These are phyloP conservation scores for Patella ulyssiponensis DNA, from an alignment of 2,888 invertebrate genomes.

Conservation along the genomic window DNA sequence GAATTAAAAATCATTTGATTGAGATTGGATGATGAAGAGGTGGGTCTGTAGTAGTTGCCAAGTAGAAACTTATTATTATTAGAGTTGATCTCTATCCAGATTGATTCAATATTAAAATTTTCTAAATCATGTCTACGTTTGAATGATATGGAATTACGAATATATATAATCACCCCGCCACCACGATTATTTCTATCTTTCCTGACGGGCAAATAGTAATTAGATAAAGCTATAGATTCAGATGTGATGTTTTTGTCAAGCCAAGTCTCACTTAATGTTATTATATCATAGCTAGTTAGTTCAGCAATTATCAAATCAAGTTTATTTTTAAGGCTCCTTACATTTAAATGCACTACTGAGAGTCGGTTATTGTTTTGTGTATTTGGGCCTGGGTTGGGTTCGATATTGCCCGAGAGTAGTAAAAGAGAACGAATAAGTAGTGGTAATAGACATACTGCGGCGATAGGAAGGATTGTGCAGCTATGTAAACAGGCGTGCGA, in stretches of 20 bases:
- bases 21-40: background rate
- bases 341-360: conserved; percentile 5
- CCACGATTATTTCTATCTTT: background rate
- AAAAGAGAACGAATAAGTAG: too few relatives aligned
- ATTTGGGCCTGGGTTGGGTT: conserved; percentile 2
- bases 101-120: background rate
- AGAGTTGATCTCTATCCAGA: background rate
- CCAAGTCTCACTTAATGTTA: background rate
- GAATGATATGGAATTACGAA: background rate
- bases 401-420: background rate
- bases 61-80: background rate
- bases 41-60: background rate
- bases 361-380: background rate
- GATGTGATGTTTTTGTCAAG: background rate
- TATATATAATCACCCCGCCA: conserved; percentile 3
- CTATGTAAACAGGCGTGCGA: too few relatives aligned
- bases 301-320: background rate
- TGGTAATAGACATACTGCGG: too few relatives aligned
- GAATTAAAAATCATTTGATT: background rate
- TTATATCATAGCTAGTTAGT: background rate
- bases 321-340: background rate
- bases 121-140: conserved; percentile 6
- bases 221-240: background rate
- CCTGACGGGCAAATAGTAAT: background rate
- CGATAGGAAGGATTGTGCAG: too few relatives aligned